phyloP scores from a whole-genome alignment of 2,797 vertebrate genomes.

The Oreochromis grahami region DNA sequence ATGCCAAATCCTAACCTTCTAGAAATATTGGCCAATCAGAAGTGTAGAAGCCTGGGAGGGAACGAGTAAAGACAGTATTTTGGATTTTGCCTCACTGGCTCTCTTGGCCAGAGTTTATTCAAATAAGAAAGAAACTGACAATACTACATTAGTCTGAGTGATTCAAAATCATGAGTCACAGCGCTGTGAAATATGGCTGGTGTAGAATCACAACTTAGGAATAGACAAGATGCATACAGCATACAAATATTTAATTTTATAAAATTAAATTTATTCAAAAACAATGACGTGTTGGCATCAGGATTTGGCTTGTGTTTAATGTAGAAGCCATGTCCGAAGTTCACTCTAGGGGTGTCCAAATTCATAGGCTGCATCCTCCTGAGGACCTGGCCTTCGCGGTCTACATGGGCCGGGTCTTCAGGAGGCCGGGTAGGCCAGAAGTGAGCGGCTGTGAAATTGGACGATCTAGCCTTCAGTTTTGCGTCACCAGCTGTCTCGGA shows the following conservation, averaged over 20 bases:
- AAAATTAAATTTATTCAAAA: too few relatives aligned
- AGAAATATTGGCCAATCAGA: too few relatives aligned
- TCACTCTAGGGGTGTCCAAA: too few relatives aligned
- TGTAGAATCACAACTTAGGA: not conserved
- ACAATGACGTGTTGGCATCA: rapidly evolving
- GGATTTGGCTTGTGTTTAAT: too few relatives aligned
- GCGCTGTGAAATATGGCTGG: not conserved
- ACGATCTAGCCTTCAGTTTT: too few relatives aligned
- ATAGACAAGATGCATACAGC: not conserved
- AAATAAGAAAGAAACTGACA: rapidly evolving
- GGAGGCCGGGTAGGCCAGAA: too few relatives aligned
- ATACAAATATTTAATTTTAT: rapidly evolving
- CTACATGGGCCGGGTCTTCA: too few relatives aligned
- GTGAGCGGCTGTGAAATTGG: too few relatives aligned
- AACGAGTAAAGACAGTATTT: not conserved
- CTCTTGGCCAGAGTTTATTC: not conserved
- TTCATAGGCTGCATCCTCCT: too few relatives aligned
- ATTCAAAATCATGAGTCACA: not conserved
- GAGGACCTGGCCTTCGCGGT: too few relatives aligned
- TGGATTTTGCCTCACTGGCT: not conserved
- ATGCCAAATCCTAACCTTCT: not conserved
- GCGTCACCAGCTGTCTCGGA: too few relatives aligned
- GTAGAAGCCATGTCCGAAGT: rapidly evolving
- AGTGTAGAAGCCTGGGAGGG: too few relatives aligned
- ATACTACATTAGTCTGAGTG: not conserved